Percentiles rank a stretch among this genome's conserved stretches.
Conservation (phyloP, 2,888 invertebrate genomes). For the Junonia oenone region DNA sequence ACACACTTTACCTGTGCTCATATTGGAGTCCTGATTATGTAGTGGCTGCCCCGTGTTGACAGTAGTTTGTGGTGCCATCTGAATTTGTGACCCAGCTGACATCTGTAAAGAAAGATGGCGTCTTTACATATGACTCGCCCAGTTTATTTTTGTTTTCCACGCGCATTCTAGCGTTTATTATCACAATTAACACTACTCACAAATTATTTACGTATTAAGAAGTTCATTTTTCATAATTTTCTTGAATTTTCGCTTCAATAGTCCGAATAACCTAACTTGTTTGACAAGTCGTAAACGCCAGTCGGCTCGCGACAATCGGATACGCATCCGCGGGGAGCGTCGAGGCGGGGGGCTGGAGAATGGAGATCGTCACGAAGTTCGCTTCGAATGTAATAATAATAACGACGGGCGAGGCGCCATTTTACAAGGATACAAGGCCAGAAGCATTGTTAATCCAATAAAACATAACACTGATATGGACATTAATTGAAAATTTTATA, state of each 20-base stretch:
- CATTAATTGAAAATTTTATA: slow-evolving; percentile 24
- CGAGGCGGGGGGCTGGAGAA: slow-evolving; percentile 49
- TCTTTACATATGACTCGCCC: slow-evolving; percentile 78
- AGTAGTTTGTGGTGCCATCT: slow-evolving; percentile 97
- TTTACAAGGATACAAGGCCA: slow-evolving; percentile 78
- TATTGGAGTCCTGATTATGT: slow-evolving; percentile 98
- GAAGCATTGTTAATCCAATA: slow-evolving; percentile 59
- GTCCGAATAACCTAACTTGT: slow-evolving; percentile 73
- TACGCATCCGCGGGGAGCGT: slow-evolving; percentile 74
- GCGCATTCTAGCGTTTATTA: slow-evolving; percentile 39
- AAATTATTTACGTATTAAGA: slow-evolving; percentile 45
- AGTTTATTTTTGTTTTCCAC: slow-evolving; percentile 43
- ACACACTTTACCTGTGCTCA: slow-evolving; percentile 92
- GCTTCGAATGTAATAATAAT: slow-evolving; percentile 76
- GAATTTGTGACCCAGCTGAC: slow-evolving; percentile 98
- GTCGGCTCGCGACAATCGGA: slow-evolving; percentile 74
- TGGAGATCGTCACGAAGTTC: slow-evolving; percentile 77
- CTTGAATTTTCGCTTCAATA: slow-evolving; percentile 46
- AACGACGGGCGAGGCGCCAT: slow-evolving; percentile 72
- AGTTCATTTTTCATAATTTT: slow-evolving; percentile 45
- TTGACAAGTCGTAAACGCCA: slow-evolving; percentile 78
- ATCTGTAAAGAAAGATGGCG: slow-evolving; percentile 87
- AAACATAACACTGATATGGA: slow-evolving; percentile 36
- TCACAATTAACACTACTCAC: slow-evolving; percentile 47
- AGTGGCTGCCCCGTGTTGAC: slow-evolving; percentile 89